Evolutionary conservation across 2,888 invertebrate species (phyloP).

Genomic region (Chloroclysta siterata): DNA sequence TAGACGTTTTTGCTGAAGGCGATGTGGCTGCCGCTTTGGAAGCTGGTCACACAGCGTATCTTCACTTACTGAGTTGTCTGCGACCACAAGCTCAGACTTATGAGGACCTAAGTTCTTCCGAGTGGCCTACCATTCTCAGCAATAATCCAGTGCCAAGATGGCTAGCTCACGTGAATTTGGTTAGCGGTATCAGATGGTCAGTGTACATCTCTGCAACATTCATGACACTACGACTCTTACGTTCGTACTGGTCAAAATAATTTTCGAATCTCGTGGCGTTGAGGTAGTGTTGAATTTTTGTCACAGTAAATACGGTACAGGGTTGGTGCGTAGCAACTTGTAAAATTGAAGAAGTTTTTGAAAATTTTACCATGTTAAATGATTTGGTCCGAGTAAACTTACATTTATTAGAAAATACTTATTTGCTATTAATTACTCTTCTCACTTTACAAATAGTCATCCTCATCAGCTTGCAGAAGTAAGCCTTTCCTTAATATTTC

Average conservation of each 20-base stretch:
- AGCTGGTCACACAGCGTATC: slow-evolving; percentile 72
- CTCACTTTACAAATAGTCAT: not conserved
- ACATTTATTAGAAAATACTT: slow-evolving; percentile 1
- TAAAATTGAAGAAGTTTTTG: slow-evolving; percentile 8
- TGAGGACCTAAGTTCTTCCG: slow-evolving; percentile 60
- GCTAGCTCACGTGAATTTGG: slow-evolving; percentile 57
- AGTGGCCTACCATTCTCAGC: slow-evolving; percentile 55
- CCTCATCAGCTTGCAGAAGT: too few species aligned
- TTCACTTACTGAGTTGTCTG: slow-evolving; percentile 64
- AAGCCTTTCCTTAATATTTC: too few species aligned
- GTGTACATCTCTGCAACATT: slow-evolving; percentile 50
- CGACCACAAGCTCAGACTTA: slow-evolving; percentile 74
- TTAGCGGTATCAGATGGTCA: slow-evolving; percentile 52
- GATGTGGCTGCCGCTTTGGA: slow-evolving; percentile 73
- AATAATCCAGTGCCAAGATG: slow-evolving; percentile 49
- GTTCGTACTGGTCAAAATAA: slow-evolving; percentile 25
- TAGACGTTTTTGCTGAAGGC: slow-evolving; percentile 76
- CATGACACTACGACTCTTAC: slow-evolving; percentile 47
- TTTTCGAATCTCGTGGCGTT: slow-evolving; percentile 1
- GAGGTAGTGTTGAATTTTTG: slow-evolving; percentile 5
- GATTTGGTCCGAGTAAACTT: slow-evolving; percentile 14
- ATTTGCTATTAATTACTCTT: not conserved
- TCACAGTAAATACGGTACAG: not conserved
- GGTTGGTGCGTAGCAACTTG: not conserved
- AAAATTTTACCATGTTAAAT: not conserved